Evolutionary conservation across 2,888 invertebrate genomes (phyloP).

Genomic region (Lutraria lutraria): DNA sequence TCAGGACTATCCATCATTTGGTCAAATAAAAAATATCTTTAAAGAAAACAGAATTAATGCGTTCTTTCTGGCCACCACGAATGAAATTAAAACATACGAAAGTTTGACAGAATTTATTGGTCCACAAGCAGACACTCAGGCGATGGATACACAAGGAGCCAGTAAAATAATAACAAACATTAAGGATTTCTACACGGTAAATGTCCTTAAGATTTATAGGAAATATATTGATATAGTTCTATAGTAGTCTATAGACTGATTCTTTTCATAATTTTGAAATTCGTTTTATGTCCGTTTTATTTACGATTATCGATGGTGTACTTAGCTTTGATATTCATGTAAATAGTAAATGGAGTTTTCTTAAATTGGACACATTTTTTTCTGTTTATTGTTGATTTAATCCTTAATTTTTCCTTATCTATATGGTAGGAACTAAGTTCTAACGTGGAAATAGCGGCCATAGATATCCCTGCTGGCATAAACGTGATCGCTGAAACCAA

Average conservation of each 20-base stretch:
- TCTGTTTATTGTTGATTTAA: too few relatives aligned
- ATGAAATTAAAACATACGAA: slow-evolving; percentile 38
- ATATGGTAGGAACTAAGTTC: slow-evolving; percentile 53
- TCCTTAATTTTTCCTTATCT: too few relatives aligned
- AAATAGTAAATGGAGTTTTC: too few relatives aligned
- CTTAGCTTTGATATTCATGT: too few relatives aligned
- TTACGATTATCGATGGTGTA: too few relatives aligned
- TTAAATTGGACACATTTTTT: too few relatives aligned
- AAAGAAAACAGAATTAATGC: slow-evolving; percentile 97
- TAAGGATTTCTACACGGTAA: slow-evolving; percentile 52
- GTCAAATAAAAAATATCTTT: slow-evolving; percentile 93
- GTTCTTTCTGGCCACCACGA: slow-evolving; percentile 95
- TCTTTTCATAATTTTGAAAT: too few relatives aligned
- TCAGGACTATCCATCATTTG: slow-evolving; percentile 97
- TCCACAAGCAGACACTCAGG: slow-evolving; percentile 51
- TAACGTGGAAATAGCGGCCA: slow-evolving; percentile 48
- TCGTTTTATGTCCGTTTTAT: too few relatives aligned
- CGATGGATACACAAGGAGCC: slow-evolving; percentile 50
- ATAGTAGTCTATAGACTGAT: too few relatives aligned
- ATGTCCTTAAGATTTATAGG: background rate
- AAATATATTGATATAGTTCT: too few relatives aligned
- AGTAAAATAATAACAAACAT: slow-evolving; percentile 45
- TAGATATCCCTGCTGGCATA: slow-evolving; percentile 55
- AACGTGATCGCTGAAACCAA: slow-evolving; percentile 52
- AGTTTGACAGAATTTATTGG: slow-evolving; percentile 56